Conservation (phyloP, 37 sponge, comb jelly and placozoan species). For the Lycopodina hypogea region DNA sequence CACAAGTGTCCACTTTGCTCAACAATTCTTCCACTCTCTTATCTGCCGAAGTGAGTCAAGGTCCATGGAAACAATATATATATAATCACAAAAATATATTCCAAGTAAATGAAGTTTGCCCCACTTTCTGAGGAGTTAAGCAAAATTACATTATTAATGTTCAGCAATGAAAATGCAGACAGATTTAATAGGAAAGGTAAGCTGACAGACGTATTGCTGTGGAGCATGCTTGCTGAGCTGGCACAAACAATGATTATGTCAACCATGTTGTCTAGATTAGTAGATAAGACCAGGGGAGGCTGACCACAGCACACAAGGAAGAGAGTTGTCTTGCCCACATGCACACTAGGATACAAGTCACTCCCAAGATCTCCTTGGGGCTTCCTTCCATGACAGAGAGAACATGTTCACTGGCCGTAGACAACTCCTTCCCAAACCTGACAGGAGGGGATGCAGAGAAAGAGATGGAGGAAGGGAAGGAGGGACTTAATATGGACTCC, state of each 20-base stretch:
- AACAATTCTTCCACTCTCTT: conserved; percentile 30
- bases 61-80: neutral
- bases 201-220: no score
- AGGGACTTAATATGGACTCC: conserved; percentile 8
- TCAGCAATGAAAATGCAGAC: no score
- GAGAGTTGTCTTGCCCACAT: no score
- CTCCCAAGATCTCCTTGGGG: conserved; percentile 32
- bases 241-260: no score
- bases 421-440: conserved; percentile 24
- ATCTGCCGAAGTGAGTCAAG: conserved; percentile 25
- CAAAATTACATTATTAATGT: no score
- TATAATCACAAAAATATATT: neutral
- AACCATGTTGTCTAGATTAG: no score
- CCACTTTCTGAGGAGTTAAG: no score
- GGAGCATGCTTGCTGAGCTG: no score
- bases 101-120: no score
- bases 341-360: conserved; percentile 60
- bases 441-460: neutral
- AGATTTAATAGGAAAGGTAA: no score
- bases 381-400: conserved; percentile 28
- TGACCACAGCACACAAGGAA: no score
- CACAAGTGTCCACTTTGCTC: conserved; percentile 25
- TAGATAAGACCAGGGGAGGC: no score
- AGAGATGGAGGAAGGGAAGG: neutral
- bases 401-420: conserved; percentile 26